Evolutionary conservation across 2,113 vertebrate genomes (phyloP), one percentile per base, ranked within the genome.

Genomic region (Poeciliopsis occidentalis): DNA sequence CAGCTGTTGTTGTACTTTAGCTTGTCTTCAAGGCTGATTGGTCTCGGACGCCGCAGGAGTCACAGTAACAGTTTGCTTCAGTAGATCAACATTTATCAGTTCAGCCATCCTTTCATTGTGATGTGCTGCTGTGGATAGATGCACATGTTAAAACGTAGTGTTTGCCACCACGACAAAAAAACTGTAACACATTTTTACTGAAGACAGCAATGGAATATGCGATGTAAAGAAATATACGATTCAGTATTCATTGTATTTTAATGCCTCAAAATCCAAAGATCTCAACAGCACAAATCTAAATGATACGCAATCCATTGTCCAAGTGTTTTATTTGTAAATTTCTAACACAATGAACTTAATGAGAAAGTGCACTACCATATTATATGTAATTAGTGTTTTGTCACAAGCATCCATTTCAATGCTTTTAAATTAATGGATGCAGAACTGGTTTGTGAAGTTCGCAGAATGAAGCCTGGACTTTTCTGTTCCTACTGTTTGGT

Each of bases 41-140:
- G 68, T 69, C 61, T 75, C 71, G 44, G 76, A 63, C 79, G 82
- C 62, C 37, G 29, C 44, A 69, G 81, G 64, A 76, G 69, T 83
- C 83, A 79, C 74, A 78, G 64, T 76, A 41, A 66, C 47, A 69
- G 69, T 76, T 86, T 68, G 19, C 72, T 77, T 86, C 80, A 80
- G 85, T 82, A 75, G 71, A 64, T 68, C 64, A 62, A 78, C n/a
- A 54, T 84, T 71, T 75, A 71, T 60, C 66, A 39, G 27, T 66
- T 86, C 87, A 93, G 70, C 88, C 84, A 12, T 94, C 89, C 30
- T 88, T 91, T 85, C 93, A 92, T 78, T 94, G 92, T 66, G 91
- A 64, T 4, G 85, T 92, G 76, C 91, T 93, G 80, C 94, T 94
- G 88, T 70, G 73, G 76, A 76, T 71, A 75, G 73, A 82, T 2